phyloP scores from a whole-genome alignment of 2,888 invertebrate species.

The Drosophila putrida region DNA sequence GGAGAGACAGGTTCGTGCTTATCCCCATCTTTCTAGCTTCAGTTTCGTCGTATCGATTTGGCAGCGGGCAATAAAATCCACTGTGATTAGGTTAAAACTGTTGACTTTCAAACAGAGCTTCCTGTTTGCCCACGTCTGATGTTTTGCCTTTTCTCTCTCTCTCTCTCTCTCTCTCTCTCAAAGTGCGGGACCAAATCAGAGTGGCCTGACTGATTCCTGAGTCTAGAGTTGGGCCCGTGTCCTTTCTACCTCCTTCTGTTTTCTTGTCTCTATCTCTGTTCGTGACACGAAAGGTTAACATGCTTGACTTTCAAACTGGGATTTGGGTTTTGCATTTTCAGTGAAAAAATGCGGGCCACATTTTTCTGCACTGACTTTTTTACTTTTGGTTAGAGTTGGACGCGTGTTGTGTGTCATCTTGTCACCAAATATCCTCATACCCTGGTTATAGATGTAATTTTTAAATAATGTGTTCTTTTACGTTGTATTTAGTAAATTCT shows the following conservation, averaged over 20 bases:
- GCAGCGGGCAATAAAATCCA: constrained; percentile 77
- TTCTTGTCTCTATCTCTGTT: constrained; percentile 1
- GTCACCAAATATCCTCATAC: no score
- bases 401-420: neutral
- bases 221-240: constrained; percentile 20
- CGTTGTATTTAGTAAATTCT: no score
- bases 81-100: constrained; percentile 83
- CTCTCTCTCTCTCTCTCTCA: constrained; percentile 31
- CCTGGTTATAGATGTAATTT: no score
- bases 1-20: neutral
- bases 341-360: constrained; percentile 14
- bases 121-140: constrained; percentile 50
- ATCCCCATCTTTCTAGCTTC: constrained; percentile 15
- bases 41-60: constrained; percentile 60
- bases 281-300: constrained; percentile 25
- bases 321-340: constrained; percentile 6
- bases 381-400: neutral
- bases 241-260: neutral
- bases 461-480: no score
- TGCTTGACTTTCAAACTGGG: constrained; percentile 19
- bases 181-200: constrained; percentile 59
- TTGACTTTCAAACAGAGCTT: constrained; percentile 78
- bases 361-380: neutral
- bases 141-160: constrained; percentile 50
- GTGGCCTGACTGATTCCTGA: constrained; percentile 22